Percentiles rank a stretch among this genome's conserved stretches.
Evolutionary conservation across 2,113 vertebrate genomes (phyloP).

Genomic region (Saimiri boliviensis): DNA sequence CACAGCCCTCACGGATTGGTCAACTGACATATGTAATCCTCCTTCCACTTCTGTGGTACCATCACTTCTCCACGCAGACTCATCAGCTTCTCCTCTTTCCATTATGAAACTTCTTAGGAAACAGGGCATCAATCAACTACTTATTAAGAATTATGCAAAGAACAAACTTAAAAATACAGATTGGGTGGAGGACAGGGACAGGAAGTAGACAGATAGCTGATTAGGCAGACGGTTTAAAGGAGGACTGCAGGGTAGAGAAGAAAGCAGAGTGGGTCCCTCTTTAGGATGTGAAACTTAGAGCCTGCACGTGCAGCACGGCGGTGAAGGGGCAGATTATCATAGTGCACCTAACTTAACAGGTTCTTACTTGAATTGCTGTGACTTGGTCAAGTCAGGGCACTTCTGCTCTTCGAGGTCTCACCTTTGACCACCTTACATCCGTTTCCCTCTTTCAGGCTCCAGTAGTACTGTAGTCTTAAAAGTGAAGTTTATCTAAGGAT

Average conservation of each 20-base stretch:
- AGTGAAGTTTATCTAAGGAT: not conserved
- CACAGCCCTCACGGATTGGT: conserved; percentile 38
- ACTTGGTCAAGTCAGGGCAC: not conserved
- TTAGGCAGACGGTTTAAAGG: not conserved
- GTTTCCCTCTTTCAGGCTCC: not conserved
- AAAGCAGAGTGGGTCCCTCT: accelerated
- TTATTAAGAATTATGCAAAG: not conserved
- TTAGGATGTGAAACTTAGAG: not conserved
- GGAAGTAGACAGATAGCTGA: not conserved
- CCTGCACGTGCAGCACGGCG: not conserved
- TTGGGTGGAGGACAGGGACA: not conserved
- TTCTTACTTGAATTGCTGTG: not conserved
- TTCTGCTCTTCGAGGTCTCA: not conserved
- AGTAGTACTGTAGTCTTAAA: not conserved
- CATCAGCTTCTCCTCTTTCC: conserved; percentile 31
- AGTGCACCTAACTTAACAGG: not conserved
- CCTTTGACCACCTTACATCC: not conserved
- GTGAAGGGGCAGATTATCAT: not conserved
- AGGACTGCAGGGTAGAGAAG: not conserved
- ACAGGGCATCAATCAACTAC: not conserved
- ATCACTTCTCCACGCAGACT: conserved; percentile 37
- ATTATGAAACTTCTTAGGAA: not conserved
- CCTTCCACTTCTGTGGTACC: conserved; percentile 23
- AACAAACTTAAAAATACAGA: not conserved
- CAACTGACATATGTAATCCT: conserved; percentile 66